phyloP scores from a whole-genome alignment of 2,888 invertebrate species.

The Campoplex nolae region DNA sequence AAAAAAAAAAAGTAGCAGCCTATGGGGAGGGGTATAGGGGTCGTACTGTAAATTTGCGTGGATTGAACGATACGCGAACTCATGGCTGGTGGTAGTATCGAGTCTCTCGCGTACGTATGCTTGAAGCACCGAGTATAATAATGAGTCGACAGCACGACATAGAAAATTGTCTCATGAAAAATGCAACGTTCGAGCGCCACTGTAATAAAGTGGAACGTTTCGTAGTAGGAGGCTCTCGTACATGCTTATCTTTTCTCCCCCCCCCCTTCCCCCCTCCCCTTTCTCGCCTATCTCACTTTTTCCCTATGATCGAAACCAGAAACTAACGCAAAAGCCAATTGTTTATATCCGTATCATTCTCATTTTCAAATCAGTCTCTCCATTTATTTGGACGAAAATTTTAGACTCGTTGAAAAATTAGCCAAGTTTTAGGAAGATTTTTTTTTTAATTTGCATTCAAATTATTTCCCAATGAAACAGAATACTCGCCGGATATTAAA shows the following conservation, averaged over 20 bases:
- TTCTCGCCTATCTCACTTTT: not conserved
- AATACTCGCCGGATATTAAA: too few relatives aligned
- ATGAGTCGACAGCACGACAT: slow-evolving; percentile 77
- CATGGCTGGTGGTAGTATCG: not conserved
- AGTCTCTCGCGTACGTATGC: slow-evolving; percentile 2
- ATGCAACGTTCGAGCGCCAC: slow-evolving; percentile 74
- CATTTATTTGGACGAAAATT: slow-evolving; percentile 1
- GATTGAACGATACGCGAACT: slow-evolving; percentile 58
- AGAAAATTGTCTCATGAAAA: slow-evolving; percentile 80
- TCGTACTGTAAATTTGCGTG: slow-evolving; percentile 52
- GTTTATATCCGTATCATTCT: slow-evolving; percentile 32
- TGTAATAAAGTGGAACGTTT: slow-evolving; percentile 73
- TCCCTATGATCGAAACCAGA: slow-evolving; percentile 42
- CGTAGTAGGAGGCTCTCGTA: slow-evolving; percentile 52
- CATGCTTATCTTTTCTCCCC: slow-evolving; percentile 15
- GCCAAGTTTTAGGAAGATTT: not conserved
- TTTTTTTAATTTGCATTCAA: too few relatives aligned
- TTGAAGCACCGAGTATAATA: slow-evolving; percentile 68
- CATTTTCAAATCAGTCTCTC: too few relatives aligned
- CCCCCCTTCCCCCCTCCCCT: slow-evolving; percentile 25
- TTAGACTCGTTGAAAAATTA: slow-evolving; percentile 21
- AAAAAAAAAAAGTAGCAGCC: slow-evolving; percentile 16
- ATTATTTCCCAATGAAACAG: too few relatives aligned
- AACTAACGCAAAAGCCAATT: slow-evolving; percentile 31
- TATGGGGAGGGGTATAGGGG: not conserved